Evolutionary conservation across 2,888 invertebrate species (phyloP).

Genomic region (Amblyjoppa proteus): DNA sequence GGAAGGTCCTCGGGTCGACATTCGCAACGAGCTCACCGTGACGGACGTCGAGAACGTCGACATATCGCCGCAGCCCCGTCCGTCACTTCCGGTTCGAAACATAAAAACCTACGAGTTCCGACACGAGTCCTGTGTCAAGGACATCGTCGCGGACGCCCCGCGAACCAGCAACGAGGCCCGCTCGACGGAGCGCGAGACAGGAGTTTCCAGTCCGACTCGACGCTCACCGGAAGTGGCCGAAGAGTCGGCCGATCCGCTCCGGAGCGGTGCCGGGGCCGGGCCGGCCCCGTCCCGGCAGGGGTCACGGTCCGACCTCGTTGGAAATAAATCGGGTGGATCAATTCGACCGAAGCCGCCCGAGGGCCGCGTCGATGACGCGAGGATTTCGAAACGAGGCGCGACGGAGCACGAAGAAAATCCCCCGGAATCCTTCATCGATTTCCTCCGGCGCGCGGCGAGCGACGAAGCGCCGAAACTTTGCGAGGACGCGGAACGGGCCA

Average conservation of each 20-base stretch:
- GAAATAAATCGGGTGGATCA: constrained; percentile 65
- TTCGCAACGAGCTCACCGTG: constrained; percentile 67
- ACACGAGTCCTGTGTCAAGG: constrained; percentile 54
- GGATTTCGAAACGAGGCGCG: constrained; percentile 22
- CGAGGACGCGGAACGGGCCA: not conserved
- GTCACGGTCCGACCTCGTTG: constrained; percentile 62
- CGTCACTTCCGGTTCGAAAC: constrained; percentile 59
- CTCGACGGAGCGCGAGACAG: constrained; percentile 24
- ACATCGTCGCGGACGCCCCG: not conserved
- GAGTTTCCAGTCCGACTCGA: constrained; percentile 3
- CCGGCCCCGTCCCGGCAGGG: constrained; percentile 43
- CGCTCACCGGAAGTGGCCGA: constrained; percentile 42
- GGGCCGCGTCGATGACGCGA: constrained; percentile 47
- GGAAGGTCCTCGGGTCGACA: constrained; percentile 70
- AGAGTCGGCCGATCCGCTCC: constrained; percentile 25
- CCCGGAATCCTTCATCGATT: constrained; percentile 62
- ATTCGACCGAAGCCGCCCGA: constrained; percentile 45
- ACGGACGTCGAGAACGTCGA: constrained; percentile 67
- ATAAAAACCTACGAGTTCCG: constrained; percentile 67
- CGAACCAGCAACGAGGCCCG: constrained; percentile 6
- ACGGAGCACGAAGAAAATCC: constrained; percentile 35
- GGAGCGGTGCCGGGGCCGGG: not conserved
- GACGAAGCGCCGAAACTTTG: not conserved
- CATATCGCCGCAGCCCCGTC: constrained; percentile 64
- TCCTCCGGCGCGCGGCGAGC: constrained; percentile 52